phyloP scores from a whole-genome alignment of 1,140 invertebrate species.

The Trichoplusia ni region DNA sequence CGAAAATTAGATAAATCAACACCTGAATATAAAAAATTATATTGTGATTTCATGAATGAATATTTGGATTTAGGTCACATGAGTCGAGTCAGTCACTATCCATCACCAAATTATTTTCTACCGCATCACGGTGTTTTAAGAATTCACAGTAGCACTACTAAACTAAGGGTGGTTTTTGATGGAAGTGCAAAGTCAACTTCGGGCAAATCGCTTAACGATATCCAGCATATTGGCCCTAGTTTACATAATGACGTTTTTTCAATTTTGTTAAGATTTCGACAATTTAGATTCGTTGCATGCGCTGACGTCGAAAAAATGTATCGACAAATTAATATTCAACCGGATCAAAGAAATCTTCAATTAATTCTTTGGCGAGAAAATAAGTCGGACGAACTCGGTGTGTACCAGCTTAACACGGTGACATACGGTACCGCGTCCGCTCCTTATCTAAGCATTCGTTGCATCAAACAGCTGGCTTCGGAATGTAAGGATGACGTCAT shows the following conservation, averaged over 20 bases:
- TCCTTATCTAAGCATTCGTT: slow-evolving; percentile 44
- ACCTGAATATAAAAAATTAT: slow-evolving; percentile 34
- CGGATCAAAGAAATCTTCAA: slow-evolving; percentile 39
- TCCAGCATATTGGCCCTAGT: slow-evolving; percentile 51
- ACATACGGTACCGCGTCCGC: no score
- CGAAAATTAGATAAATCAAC: slow-evolving; percentile 36
- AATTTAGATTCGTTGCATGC: slow-evolving; percentile 39
- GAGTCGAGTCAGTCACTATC: slow-evolving; percentile 12
- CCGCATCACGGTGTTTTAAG: slow-evolving; percentile 64
- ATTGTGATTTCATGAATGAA: slow-evolving; percentile 47
- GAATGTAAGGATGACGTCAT: slow-evolving; percentile 30
- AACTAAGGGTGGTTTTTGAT: slow-evolving; percentile 57
- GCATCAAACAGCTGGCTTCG: slow-evolving; percentile 34
- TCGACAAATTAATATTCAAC: slow-evolving; percentile 48
- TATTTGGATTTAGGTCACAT: slow-evolving; percentile 47
- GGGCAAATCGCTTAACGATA: slow-evolving; percentile 54
- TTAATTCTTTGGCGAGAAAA: slow-evolving; percentile 50
- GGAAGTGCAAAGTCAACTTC: slow-evolving; percentile 38
- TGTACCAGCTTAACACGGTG: no score
- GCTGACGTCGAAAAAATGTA: slow-evolving; percentile 55
- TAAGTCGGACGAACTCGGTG: slow-evolving; percentile 2
- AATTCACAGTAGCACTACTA: slow-evolving; percentile 47
- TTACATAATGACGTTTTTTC: slow-evolving; percentile 60
- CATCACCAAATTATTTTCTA: slow-evolving; percentile 48
- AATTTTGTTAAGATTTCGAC: slow-evolving; percentile 40